Percentiles rank a stretch among this genome's conserved stretches.
These are phyloP conservation scores for Tigriopus californicus DNA, from an alignment of 2,888 invertebrate genomes.

Conservation along the genomic window DNA sequence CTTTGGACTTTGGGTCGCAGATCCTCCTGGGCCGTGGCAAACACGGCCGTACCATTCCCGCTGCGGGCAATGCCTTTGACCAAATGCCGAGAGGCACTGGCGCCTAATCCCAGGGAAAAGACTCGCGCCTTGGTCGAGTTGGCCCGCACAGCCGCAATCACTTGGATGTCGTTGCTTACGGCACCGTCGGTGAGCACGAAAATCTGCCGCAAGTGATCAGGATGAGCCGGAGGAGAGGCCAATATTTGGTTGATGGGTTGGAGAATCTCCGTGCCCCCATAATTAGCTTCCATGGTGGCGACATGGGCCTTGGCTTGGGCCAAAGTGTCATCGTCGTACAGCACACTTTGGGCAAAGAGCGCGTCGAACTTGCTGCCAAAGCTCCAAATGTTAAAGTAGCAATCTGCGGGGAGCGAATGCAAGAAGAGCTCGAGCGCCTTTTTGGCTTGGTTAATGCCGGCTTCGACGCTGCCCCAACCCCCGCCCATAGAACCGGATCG, in stretches of 20 bases:
- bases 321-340: conserved; percentile 22
- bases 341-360: conserved; percentile 22
- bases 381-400: conserved; percentile 28
- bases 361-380: conserved; percentile 25
- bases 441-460: conserved; percentile 20
- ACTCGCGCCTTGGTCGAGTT: conserved; percentile 22
- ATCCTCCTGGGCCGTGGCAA: conserved; percentile 23
- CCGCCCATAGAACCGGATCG: conserved; percentile 29
- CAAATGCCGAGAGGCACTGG: conserved; percentile 24
- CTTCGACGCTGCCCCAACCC: conserved; percentile 19
- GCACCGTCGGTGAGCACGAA: conserved; percentile 28
- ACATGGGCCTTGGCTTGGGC: conserved; percentile 20
- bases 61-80: conserved; percentile 26
- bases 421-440: conserved; percentile 27
- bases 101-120: conserved; percentile 26
- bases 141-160: conserved; percentile 22
- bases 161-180: conserved; percentile 24
- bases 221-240: conserved; percentile 17
- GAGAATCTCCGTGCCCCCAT: conserved; percentile 26
- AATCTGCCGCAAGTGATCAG: conserved; percentile 22
- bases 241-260: conserved; percentile 23
- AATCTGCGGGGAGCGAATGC: conserved; percentile 24
- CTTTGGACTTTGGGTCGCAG: conserved; percentile 23
- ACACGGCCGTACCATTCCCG: conserved; percentile 26
- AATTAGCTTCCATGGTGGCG: conserved; percentile 22